Evolutionary conservation across 1,140 invertebrate genomes (phyloP).

Genomic region (Pseudobourletiella spinata): DNA sequence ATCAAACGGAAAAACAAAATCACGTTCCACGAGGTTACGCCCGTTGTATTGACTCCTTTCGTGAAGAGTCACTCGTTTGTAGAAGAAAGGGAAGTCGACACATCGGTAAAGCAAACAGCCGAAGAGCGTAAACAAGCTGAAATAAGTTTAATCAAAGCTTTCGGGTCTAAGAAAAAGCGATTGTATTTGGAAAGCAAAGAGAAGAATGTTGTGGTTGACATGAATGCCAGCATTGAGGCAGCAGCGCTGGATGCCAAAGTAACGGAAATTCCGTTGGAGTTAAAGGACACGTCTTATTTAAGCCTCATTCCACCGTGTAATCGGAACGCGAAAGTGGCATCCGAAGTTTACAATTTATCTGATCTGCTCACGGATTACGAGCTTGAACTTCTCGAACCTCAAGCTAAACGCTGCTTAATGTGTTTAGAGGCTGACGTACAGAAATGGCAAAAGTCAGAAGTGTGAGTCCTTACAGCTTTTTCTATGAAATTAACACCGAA

Average conservation of each 20-base stretch:
- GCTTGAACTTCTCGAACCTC: slow-evolving; percentile 22
- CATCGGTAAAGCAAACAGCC: not conserved
- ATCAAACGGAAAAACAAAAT: slow-evolving; percentile 10
- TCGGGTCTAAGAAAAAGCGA: slow-evolving; percentile 34
- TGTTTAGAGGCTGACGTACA: slow-evolving; percentile 8
- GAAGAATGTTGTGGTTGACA: slow-evolving; percentile 21
- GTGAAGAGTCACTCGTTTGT: slow-evolving; percentile 13
- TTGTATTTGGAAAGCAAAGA: slow-evolving; percentile 26
- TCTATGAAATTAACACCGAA: not conserved
- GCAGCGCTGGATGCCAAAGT: slow-evolving; percentile 14
- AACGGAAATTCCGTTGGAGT: not conserved
- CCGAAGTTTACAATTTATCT: slow-evolving; percentile 23
- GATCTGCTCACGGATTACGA: slow-evolving; percentile 26
- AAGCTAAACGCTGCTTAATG: slow-evolving; percentile 12
- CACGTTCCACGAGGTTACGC: slow-evolving; percentile 22
- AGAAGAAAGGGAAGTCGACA: slow-evolving; percentile 11
- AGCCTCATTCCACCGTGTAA: slow-evolving; percentile 30
- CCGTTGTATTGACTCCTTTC: slow-evolving; percentile 22
- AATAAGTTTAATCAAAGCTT: slow-evolving; percentile 23
- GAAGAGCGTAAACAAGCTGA: slow-evolving; percentile 15
- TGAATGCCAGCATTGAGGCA: slow-evolving; percentile 25
- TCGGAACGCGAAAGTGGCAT: slow-evolving; percentile 13
- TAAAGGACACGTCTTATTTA: slow-evolving; percentile 17
- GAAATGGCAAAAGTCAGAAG: slow-evolving; percentile 16
- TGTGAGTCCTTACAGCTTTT: slow-evolving; percentile 7